Conservation (phyloP, 2,888 invertebrate genomes). For the Lissocephala sabroskyi region DNA sequence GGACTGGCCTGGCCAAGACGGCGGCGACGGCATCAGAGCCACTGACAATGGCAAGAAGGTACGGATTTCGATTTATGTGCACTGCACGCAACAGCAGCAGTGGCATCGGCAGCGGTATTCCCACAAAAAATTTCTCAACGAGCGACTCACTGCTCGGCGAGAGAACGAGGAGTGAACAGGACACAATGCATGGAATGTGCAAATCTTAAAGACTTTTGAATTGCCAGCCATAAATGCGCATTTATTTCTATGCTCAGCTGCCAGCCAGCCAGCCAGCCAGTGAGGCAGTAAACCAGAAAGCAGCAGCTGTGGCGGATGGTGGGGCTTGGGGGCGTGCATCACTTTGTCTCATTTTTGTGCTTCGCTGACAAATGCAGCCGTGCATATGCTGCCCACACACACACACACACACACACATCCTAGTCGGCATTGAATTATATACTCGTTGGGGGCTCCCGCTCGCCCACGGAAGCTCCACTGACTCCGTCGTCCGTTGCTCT, state of each 20-base stretch:
- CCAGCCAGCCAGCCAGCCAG: conserved; percentile 14
- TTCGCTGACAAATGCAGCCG: conserved; percentile 66
- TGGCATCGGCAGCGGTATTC: conserved; percentile 7
- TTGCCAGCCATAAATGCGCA: conserved; percentile 64
- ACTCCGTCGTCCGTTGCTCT: not conserved
- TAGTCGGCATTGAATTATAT: conserved; percentile 49
- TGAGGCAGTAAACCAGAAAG: conserved; percentile 5
- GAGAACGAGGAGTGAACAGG: conserved; percentile 2
- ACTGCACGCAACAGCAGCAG: conserved; percentile 47
- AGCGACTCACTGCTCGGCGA: not conserved
- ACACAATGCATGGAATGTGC: conserved; percentile 61
- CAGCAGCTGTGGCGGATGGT: conserved; percentile 17
- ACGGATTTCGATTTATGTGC: conserved; percentile 66
- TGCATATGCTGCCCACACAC: conserved; percentile 44
- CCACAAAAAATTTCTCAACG: too few species aligned
- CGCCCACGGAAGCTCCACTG: not conserved
- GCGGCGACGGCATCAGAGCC: conserved; percentile 1
- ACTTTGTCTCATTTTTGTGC: conserved; percentile 65
- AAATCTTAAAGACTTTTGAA: conserved; percentile 65
- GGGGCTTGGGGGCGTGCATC: conserved; percentile 49
- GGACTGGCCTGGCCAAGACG: conserved; percentile 10
- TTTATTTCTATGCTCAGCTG: conserved; percentile 64
- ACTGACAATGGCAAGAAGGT: conserved; percentile 54
- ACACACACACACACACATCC: conserved; percentile 5
- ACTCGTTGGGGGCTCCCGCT: conserved; percentile 29